These are phyloP conservation scores for Watsonalla binaria DNA, from an alignment of 2,888 invertebrate species.

Conservation along the genomic window DNA sequence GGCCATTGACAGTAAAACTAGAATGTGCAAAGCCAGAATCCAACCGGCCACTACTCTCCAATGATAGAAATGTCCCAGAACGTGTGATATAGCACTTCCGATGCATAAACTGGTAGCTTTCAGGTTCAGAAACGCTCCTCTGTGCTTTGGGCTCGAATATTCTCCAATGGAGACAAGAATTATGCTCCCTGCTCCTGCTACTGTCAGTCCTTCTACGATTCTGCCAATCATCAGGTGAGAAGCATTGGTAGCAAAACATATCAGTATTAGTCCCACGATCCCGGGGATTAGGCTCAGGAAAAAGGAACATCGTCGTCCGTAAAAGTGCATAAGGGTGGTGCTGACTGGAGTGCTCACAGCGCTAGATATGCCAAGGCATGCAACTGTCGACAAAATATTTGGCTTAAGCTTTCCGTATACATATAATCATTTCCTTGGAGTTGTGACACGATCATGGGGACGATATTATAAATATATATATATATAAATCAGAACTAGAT, in stretches of 20 bases:
- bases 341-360: background rate
- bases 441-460: too few relatives aligned
- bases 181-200: conserved; percentile 17
- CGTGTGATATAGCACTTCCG: conserved; percentile 21
- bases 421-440: too few relatives aligned
- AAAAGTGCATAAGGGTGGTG: background rate
- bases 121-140: conserved; percentile 28
- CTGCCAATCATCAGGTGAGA: conserved; percentile 10
- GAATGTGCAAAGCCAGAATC: conserved; percentile 15
- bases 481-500: too few relatives aligned
- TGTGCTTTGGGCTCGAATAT: conserved; percentile 22
- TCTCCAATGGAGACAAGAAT: conserved; percentile 29
- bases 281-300: background rate
- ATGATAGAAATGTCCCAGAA: conserved; percentile 19
- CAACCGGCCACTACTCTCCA: conserved; percentile 31
- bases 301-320: background rate
- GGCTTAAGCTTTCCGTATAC: too few relatives aligned
- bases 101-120: conserved; percentile 18
- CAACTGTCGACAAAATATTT: background rate
- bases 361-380: background rate
- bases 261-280: background rate
- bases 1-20: conserved; percentile 14
- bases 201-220: conserved; percentile 21
- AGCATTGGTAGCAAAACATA: background rate
- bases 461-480: too few relatives aligned